Evolutionary conservation across 2,888 invertebrate species (phyloP).

Genomic region (Hirtodrosophila duncani): DNA sequence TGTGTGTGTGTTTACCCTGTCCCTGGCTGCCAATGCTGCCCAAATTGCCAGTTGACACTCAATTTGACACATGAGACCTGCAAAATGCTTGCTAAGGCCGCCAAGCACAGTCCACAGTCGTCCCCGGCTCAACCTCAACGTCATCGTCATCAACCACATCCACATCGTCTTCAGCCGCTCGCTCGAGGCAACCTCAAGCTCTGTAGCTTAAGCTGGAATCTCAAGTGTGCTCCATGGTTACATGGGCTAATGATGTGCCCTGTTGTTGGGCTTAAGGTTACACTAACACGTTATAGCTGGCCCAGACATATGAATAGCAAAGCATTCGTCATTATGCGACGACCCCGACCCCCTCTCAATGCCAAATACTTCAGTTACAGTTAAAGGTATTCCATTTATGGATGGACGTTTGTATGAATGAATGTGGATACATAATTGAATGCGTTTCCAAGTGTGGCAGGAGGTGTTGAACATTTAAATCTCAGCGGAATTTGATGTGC

Average conservation of each 20-base stretch:
- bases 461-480: too few relatives aligned
- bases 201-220: slow-evolving; percentile 39
- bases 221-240: slow-evolving; percentile 73
- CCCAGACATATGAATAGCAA: slow-evolving; percentile 61
- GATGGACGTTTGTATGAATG: too few relatives aligned
- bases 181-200: slow-evolving; percentile 28
- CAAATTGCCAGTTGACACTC: slow-evolving; percentile 77
- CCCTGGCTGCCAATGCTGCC: slow-evolving; percentile 25
- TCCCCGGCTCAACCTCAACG: slow-evolving; percentile 4
- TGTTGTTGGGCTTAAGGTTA: slow-evolving; percentile 33
- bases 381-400: slow-evolving; percentile 19
- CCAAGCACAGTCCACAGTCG: slow-evolving; percentile 20
- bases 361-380: slow-evolving; percentile 38
- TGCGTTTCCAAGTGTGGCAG: too few relatives aligned
- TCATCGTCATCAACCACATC: slow-evolving; percentile 17
- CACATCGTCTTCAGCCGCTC: slow-evolving; percentile 19
- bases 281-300: slow-evolving; percentile 38
- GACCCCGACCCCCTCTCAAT: slow-evolving; percentile 2
- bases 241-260: slow-evolving; percentile 72
- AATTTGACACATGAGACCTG: slow-evolving; percentile 73
- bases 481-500: too few relatives aligned
- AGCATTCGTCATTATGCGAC: slow-evolving; percentile 65
- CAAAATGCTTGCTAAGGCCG: slow-evolving; percentile 38
- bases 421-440: too few relatives aligned
- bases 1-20: slow-evolving; percentile 10